Evolutionary conservation across 2,797 vertebrate genomes (phyloP), one percentile per base, ranked within the genome.

Genomic region (Spinus olivaceus): DNA sequence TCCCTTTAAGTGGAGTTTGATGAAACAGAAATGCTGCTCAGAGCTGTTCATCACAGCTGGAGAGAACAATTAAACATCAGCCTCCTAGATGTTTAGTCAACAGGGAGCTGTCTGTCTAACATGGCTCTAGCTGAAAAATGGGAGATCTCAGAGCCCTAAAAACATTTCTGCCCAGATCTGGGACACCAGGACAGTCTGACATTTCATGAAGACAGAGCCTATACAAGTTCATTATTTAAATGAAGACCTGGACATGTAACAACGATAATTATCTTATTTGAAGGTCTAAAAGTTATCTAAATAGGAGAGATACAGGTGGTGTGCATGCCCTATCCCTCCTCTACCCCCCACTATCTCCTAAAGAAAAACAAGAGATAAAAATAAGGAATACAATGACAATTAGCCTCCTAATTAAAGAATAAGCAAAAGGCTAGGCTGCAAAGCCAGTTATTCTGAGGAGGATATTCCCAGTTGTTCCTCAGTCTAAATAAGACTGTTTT

Each of bases 1-100:
- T 94, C 69, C 69, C 86, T 93, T 85, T 86, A 91, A 95, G 81
- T 89, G 81, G 81, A 81, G 56, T 73, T 89, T 96, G 95, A 95
- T 91, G 92, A 88, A 95, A 95, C 84, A 95, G 84, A 92, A 93
- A 92, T 91, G 76, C 79, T 89, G 90, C 93, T 96, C 89, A 66
- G 92, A 95, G 82, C 90, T 92, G 90, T 92, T 95, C 69, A 54
- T 97, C 95, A 93, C 93, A 95, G 90, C 93, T 94, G 95, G 95
- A 95, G 93, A 84, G 87, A 95, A 92, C 94, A 96, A 92, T 24
- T 93, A 86, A 96, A 92, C 92, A 93, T 10, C 84, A 95, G 72
- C 81, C 93, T 97, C 90, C 92, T 93, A 83, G 84, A 95, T 92
- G 94, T 94, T 97, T 78, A 93, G 81, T 87, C 96, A 93, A 96